Evolutionary conservation across 2,113 vertebrate genomes (phyloP).

Genomic region (Malurus melanocephalus): DNA sequence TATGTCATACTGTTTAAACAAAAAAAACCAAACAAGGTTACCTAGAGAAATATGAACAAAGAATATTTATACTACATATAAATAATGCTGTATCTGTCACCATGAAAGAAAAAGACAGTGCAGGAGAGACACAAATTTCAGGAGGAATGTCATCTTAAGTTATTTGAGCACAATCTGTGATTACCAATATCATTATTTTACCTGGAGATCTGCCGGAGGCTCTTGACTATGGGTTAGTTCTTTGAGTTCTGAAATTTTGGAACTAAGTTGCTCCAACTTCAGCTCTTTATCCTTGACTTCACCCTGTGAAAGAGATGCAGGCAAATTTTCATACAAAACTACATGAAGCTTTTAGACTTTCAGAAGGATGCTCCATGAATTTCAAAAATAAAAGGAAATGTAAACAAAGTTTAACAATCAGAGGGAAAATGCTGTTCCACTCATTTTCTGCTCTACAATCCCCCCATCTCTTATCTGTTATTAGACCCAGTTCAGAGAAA

Average conservation of each 20-base stretch:
- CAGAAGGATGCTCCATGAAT: neutral
- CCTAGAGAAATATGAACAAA: neutral
- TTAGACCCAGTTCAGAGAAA: neutral
- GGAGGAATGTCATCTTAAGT: neutral
- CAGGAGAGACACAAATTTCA: neutral
- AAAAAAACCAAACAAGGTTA: neutral
- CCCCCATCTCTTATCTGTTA: neutral
- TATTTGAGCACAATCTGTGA: neutral
- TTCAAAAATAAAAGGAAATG: neutral
- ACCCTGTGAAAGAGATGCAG: constrained; percentile 69
- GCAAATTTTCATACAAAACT: neutral
- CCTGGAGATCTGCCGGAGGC: constrained; percentile 88
- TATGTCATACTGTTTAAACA: neutral
- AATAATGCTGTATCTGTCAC: neutral
- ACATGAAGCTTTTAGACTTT: neutral
- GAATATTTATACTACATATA: neutral
- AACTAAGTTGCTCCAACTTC: constrained; percentile 80
- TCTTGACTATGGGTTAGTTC: constrained; percentile 79
- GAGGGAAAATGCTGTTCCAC: neutral
- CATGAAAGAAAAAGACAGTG: neutral
- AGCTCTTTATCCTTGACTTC: constrained; percentile 84
- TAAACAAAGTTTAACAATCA: neutral
- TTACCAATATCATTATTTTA: constrained; percentile 45
- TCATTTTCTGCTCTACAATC: neutral
- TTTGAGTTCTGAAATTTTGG: constrained; percentile 84